Base-by-base conservation (phyloP, 1,140 invertebrate species). In the Luehdorfia chinensis region DNA sequence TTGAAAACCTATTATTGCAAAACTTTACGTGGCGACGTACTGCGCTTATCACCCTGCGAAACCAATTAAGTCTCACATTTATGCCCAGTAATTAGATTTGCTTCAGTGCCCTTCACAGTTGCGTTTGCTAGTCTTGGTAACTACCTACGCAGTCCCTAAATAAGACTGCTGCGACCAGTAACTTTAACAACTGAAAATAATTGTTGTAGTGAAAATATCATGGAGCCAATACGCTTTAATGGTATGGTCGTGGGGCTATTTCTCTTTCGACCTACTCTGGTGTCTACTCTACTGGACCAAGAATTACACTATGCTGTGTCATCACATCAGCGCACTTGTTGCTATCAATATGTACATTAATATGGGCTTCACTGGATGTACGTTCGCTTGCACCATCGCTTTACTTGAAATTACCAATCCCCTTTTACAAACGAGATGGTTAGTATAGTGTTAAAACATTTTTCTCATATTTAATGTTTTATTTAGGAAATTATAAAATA, bases 331-430 rank as follows among this genome's bases (percentile, higher is more conserved):
- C 49, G 87, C 88, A 8, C 61, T 88, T 5, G 45, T 74, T 13
- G 84, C 84, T 4, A 74, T 91, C 36, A 75, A 65, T 7, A 63
- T 83, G 1, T 88, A 89, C 33, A 74, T 90, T 52, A 61, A 68
- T 2, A 89, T 87, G 47, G 64, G 74, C 0, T 63, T 70, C 46
- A 80, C 84, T 1, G 89, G 89, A 0, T 88, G 84, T 51, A 88
- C 88, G 19, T 88, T 88, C 4, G 74, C 80, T 3, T 90, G 88
- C 52, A 81, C 84, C 3, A 53, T 90, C 5, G 87, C 87, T 0
- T 63, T 86, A 25, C 66, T 90, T 72, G 89, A 91, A 78, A 54
- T 89, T 13, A 90, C 90, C 1, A 90, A 91, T 69, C 89, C 90
- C 15, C 66, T 89, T n/a, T 71, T 90, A 21, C 90, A 90, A 76